Percentiles rank a stretch among this genome's conserved stretches.
Conservation (phyloP, 2,888 invertebrate genomes). For the Leptura quadrifasciata region DNA sequence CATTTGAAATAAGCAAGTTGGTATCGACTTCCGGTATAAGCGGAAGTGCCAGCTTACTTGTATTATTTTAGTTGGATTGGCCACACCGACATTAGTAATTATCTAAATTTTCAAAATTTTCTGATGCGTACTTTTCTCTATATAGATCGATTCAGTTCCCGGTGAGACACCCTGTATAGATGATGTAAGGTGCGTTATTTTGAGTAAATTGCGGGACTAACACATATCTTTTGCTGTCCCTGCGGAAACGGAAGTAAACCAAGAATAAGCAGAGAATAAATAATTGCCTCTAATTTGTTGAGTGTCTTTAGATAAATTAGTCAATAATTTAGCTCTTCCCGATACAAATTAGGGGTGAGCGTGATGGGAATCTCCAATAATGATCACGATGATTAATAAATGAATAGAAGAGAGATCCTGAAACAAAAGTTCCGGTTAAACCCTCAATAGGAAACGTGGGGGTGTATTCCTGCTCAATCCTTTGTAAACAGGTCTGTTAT, state of each 20-base stretch:
- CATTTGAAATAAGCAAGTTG: too few relatives aligned
- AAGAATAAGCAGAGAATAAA: neutral
- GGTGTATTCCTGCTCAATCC: conserved; percentile 18
- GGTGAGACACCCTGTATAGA: too few relatives aligned
- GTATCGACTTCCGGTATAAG: too few relatives aligned
- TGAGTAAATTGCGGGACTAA: too few relatives aligned
- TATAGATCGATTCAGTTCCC: too few relatives aligned
- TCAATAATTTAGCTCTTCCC: conserved; percentile 14
- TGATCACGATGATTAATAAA: conserved; percentile 22
- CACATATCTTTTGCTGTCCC: neutral
- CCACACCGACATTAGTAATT: too few relatives aligned
- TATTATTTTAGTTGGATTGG: too few relatives aligned
- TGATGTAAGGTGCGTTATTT: too few relatives aligned
- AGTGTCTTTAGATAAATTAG: conserved; percentile 20
- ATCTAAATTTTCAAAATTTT: too few relatives aligned
- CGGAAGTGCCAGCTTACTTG: too few relatives aligned
- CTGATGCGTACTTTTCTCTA: too few relatives aligned
- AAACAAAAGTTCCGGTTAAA: conserved; percentile 18
- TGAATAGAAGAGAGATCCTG: conserved; percentile 28
- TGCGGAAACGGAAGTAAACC: neutral
- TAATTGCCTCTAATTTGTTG: conserved; percentile 8
- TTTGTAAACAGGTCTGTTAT: neutral
- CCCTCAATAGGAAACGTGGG: conserved; percentile 19
- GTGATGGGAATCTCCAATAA: conserved; percentile 23
- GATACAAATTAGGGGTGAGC: conserved; percentile 27